Evolutionary conservation across 2,113 vertebrate genomes (phyloP), one percentile per base, ranked within the genome.

Genomic region (Chaetodon trifascialis): DNA sequence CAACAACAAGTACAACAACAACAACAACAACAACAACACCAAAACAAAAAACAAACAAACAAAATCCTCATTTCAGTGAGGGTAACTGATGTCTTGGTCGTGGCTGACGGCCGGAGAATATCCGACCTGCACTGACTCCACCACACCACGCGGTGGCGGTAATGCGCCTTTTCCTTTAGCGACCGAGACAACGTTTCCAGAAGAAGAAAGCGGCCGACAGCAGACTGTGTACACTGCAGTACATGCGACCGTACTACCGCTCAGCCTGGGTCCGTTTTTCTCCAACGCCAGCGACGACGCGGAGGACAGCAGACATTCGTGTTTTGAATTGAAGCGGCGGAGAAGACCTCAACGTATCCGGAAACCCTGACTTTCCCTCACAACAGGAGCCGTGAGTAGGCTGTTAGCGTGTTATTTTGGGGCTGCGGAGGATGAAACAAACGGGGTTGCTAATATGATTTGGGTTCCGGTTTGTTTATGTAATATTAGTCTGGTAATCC

Each of bases 381-480:
- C 76, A 25, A 46, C 85, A 21, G 52, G 47, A 54, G 70, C 51
- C 75, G 94, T 95, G 91, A 95, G 95, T 95, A 86, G 51, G 51
- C 58, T 68, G 46, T 62, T 66, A 23, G 56, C 44, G 69, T 72
- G n/a, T 85, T 62, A 87, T 85, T 80, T 79, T 46, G 36, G 36
- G 42, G 69, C 75, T 86, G 81, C 80, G 58, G 89, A 83, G 87
- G 90, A 87, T 91, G 89, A 82, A 88, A 91, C 68, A 72, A 80
- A 72, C 51, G 60, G 58, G 66, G 64, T 6, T 73, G 90, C 84
- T 91, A 79, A 80, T 86, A 81, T 70, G 89, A 73, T 83, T 83
- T 84, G 78, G 86, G 85, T 92, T 90, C 89, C 83, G 88, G 88
- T 75, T 81, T 92, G 89, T 94, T 94, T 94, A 93, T 94, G 90